These are phyloP conservation scores for Enteromius anoplus DNA, from an alignment of 2,797 vertebrate genomes.

Conservation along the genomic window DNA sequence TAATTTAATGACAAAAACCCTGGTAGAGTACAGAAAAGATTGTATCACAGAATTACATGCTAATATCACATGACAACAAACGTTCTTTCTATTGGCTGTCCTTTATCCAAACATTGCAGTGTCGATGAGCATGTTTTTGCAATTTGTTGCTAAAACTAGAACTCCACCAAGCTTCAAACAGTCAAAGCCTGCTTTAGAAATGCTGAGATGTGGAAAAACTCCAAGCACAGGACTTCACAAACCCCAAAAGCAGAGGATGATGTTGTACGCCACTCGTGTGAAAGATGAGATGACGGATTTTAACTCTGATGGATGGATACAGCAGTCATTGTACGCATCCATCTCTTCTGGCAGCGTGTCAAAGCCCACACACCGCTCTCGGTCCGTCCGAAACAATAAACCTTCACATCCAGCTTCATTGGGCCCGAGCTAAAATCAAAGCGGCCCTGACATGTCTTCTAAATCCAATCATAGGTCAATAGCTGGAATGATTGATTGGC, in stretches of 20 bases:
- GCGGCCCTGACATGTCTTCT: constrained; percentile 67
- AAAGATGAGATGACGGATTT: constrained; percentile 66
- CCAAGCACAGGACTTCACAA: background rate
- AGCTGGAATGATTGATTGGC: constrained; percentile 70
- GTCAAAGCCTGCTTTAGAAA: background rate
- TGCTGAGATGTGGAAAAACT: constrained; percentile 7
- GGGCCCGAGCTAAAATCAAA: constrained; percentile 70
- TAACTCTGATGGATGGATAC: constrained; percentile 68
- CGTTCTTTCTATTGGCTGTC: background rate
- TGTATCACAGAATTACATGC: background rate
- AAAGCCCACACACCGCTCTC: constrained; percentile 56
- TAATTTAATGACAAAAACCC: background rate
- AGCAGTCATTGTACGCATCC: constrained; percentile 64
- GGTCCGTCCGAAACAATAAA: constrained; percentile 69
- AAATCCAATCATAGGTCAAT: constrained; percentile 74
- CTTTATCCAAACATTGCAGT: no score
- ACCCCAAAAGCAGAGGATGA: constrained; percentile 35
- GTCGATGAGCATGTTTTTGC: background rate
- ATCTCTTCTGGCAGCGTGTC: constrained; percentile 67
- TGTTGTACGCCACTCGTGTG: constrained; percentile 46
- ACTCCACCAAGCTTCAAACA: background rate
- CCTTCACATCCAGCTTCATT: constrained; percentile 68
- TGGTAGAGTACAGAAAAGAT: background rate
- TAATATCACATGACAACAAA: background rate
- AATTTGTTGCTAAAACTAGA: background rate